Base-by-base conservation (phyloP, 2,888 invertebrate genomes). In the Aromia moschata region DNA sequence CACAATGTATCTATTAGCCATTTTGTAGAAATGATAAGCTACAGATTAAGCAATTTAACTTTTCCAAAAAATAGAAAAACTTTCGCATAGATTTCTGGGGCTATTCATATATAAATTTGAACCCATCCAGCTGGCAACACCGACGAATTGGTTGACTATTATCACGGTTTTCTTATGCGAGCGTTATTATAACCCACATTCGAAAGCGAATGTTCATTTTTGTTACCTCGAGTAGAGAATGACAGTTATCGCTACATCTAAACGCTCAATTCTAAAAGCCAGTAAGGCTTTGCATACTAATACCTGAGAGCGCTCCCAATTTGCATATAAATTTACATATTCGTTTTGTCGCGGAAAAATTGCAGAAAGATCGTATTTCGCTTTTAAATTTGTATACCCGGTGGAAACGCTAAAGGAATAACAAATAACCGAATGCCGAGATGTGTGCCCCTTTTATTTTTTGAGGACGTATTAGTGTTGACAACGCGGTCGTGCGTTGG, bases 241-340 rank as follows among this genome's bases (percentile, higher is more conserved):
- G 69, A 70, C 70, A 75, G 74, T 73, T 74, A 75, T 74, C 73
- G 74, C 71, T 59, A 65, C 65, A 71, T 71, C 69, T 70, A 69
- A 70, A 69, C 66, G 68, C 57, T 67, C 60, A 33, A 52, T 60
- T 60, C 60, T 64, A 49, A 59, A 62, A 62, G 62, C 45, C 58
- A 59, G 56, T 51, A 53, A 43, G 59, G 59, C 62, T 62, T 62
- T 62, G 62, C 62, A 62, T 62, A 62, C 62, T 62, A 62, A 62
- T 62, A 56, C 38, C 36, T 37, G 25, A 44, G 40, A 55, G 54
- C 55, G 56, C 46, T 36, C 17, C 15, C 15, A 49, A 62, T 62
- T 62, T 62, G 54, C 62, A 62, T 62, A 40, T 54, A 49, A 52
- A 62, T 62, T 62, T 62, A 59, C 62, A 62, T 62, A 62, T 62